Percentiles rank a stretch among this genome's conserved stretches.
phyloP scores from a whole-genome alignment of 1,140 invertebrate species.

The Hydropsyche tenuis region DNA sequence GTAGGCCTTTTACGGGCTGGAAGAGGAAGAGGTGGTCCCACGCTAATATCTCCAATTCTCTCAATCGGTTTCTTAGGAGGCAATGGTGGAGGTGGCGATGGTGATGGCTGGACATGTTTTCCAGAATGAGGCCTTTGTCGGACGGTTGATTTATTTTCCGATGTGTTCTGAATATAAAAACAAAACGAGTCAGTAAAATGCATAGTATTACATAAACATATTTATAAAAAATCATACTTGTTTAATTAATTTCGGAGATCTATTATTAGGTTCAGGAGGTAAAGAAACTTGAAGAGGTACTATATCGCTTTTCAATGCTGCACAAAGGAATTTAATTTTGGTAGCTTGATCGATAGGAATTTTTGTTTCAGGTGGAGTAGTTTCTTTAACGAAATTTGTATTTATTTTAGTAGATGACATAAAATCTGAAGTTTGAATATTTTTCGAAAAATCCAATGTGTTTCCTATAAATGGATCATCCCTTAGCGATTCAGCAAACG shows the following conservation, averaged over 20 bases:
- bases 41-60: conserved; percentile 51
- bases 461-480: conserved; percentile 67
- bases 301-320: conserved; percentile 40
- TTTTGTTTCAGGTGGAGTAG: conserved; percentile 34
- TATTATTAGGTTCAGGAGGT: conserved; percentile 67
- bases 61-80: conserved; percentile 78
- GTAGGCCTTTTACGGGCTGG: conserved; percentile 64
- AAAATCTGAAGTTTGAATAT: conserved; percentile 39
- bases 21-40: conserved; percentile 71
- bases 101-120: conserved; percentile 66
- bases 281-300: conserved; percentile 69
- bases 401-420: conserved; percentile 33
- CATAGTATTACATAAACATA: conserved; percentile 1
- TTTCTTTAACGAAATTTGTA: conserved; percentile 39
- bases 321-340: conserved; percentile 43
- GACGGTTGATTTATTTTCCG: conserved; percentile 51
- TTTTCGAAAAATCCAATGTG: conserved; percentile 34
- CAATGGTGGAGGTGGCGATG: conserved; percentile 77
- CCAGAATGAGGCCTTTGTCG: conserved; percentile 55
- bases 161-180: conserved; percentile 40
- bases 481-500: conserved; percentile 66
- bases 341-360: conserved; percentile 35
- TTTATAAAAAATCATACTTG: conserved; percentile 53
- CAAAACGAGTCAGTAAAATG: background rate
- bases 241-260: conserved; percentile 58